These are phyloP conservation scores for Chymomyza costata DNA, from an alignment of 1,140 invertebrate species.

Conservation along the genomic window DNA sequence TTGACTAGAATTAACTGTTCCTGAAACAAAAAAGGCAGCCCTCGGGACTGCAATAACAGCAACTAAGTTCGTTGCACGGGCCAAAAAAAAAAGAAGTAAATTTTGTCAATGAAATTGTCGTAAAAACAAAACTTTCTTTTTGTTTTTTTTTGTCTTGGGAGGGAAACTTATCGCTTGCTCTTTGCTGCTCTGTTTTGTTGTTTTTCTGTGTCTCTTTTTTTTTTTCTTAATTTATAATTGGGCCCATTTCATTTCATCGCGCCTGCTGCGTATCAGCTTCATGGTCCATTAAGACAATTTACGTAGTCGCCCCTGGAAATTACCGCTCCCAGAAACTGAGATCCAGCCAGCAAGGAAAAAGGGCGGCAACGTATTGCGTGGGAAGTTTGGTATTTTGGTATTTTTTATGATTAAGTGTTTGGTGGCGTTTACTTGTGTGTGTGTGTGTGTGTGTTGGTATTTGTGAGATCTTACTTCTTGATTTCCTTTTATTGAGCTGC, in stretches of 20 bases:
- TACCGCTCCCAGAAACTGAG: conserved; percentile 34
- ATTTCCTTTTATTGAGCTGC: conserved; percentile 36
- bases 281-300: conserved; percentile 72
- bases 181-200: conserved; percentile 18
- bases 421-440: too few species aligned
- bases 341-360: too few species aligned
- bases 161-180: conserved; percentile 27
- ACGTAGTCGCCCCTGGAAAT: conserved; percentile 47
- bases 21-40: too few species aligned
- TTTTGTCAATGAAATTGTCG: conserved; percentile 62
- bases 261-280: conserved; percentile 55
- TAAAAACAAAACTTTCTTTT: conserved; percentile 57
- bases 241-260: conserved; percentile 53
- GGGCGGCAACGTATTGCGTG: conserved; percentile 54
- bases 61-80: conserved; percentile 57
- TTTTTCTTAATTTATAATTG: conserved; percentile 47
- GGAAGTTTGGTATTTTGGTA: conserved; percentile 39
- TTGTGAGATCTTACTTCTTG: conserved; percentile 34
- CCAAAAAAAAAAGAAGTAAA: conserved; percentile 14
- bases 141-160: conserved; percentile 36
- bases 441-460: conserved; percentile 6
- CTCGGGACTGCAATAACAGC: too few species aligned
- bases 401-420: neutral
- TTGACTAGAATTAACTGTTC: too few species aligned
- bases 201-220: conserved; percentile 37